Evolutionary conservation across 2,888 invertebrate species (phyloP), one percentile per base, ranked within the genome.

Genomic region (Dasypolia templi): DNA sequence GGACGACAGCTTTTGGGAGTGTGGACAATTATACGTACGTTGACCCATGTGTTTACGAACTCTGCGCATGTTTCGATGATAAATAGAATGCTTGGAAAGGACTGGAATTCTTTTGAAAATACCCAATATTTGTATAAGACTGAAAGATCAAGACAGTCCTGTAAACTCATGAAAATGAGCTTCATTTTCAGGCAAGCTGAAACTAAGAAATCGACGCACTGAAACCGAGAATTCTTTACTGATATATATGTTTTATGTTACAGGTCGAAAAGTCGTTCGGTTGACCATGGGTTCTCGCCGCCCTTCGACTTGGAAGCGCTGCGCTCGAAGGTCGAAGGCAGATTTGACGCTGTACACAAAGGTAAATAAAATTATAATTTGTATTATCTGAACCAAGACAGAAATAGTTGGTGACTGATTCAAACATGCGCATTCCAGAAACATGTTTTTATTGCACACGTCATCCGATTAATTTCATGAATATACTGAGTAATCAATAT

Each of bases 251-350:
- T 82, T 4, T 77, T 74, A 69, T 87, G 75, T 97, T 97, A 84
- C 97, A 98, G 98, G 98, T 98, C 98, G 94, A 98, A 98, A 96
- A 98, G 98, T 94, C 97, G 98, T 89, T 98, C 98, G 90, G 98
- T 98, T 90, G 98, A 98, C 96, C 98, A 98, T 97, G 98, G 98
- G 91, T 97, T 98, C 92, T 97, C 98, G 83, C 97, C 98, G 86
- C 98, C 98, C 82, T 98, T 98, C 93, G 98, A 98, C 96, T 96
- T 98, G 96, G 98, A 98, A 87, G 97, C 98, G 72, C 97, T 98
- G 80, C 97, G 98, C 89, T 98, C 98, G 91, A 98, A 98, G 96
- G 98, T 98, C 91, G 98, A 98, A 95, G 97, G 98, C 91, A 97
- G 98, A 89, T 97, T 98, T 94, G 98, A 98, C 91, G 98, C 98